phyloP scores from a whole-genome alignment of 2,113 vertebrate genomes.

The Anhinga anhinga region DNA sequence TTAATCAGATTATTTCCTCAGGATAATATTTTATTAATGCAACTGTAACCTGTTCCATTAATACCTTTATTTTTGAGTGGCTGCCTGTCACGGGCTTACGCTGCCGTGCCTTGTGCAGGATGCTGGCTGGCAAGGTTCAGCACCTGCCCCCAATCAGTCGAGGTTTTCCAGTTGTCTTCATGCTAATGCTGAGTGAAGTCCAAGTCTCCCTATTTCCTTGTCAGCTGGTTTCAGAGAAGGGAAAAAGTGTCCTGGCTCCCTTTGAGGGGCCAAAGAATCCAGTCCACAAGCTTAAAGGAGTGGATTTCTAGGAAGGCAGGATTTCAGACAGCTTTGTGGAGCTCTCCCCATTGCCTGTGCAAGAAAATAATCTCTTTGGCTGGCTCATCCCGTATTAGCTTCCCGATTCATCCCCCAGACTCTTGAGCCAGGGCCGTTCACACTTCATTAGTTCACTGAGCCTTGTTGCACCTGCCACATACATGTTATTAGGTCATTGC shows the following conservation, averaged over 20 bases:
- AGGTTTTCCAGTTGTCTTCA: not conserved
- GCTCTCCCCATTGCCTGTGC: not conserved
- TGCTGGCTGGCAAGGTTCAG: not conserved
- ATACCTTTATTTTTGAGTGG: not conserved
- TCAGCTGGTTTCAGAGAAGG: not conserved
- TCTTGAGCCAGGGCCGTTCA: not conserved
- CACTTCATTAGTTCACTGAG: constrained; percentile 47
- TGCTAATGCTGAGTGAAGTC: not conserved
- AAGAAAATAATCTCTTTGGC: constrained; percentile 54
- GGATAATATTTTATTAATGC: not conserved
- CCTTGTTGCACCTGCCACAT: constrained; percentile 22
- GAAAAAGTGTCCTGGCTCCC: not conserved
- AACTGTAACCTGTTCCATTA: not conserved
- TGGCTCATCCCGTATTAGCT: constrained; percentile 54
- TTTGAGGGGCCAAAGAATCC: not conserved
- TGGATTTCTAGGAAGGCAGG: constrained; percentile 2
- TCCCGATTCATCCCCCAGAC: not conserved
- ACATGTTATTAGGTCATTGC: constrained; percentile 40
- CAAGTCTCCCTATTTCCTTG: not conserved
- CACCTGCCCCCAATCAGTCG: not conserved
- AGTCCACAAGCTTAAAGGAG: not conserved
- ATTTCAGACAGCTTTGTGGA: constrained; percentile 36
- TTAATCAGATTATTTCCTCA: constrained; percentile 2
- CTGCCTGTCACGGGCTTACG: not conserved
- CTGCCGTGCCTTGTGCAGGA: accelerated